Evolutionary conservation across 2,888 invertebrate species (phyloP).

Genomic region (Ichneumoninae sp.): DNA sequence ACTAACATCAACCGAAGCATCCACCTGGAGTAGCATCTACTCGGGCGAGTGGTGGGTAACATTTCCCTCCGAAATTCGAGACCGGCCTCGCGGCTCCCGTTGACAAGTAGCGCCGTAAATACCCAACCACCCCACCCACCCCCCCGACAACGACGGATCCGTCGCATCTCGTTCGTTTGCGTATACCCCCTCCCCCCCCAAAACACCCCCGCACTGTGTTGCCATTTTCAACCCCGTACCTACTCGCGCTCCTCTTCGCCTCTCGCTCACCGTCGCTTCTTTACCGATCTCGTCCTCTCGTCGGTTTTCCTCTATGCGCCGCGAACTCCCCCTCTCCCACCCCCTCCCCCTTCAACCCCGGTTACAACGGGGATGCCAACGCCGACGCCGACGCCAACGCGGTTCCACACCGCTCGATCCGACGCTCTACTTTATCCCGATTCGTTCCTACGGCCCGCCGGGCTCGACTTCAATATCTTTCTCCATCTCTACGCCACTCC

Average conservation of each 20-base stretch:
- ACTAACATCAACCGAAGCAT: conserved; percentile 28
- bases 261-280: conserved; percentile 39
- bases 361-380: conserved; percentile 29
- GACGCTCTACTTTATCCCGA: conserved; percentile 68
- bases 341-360: background rate
- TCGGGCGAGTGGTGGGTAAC: conserved; percentile 36
- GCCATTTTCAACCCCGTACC: conserved; percentile 15
- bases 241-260: conserved; percentile 23
- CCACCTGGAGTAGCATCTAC: conserved; percentile 32
- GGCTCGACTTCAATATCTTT: conserved; percentile 58
- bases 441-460: conserved; percentile 66
- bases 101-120: conserved; percentile 79
- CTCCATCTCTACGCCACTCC: conserved; percentile 20
- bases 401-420: conserved; percentile 61
- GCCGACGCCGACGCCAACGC: conserved; percentile 55
- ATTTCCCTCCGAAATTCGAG: conserved; percentile 60
- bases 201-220: conserved; percentile 36
- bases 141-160: conserved; percentile 74
- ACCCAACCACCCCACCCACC: conserved; percentile 55
- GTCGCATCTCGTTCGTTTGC: conserved; percentile 69
- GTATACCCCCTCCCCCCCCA: conserved; percentile 32
- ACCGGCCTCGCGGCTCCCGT: conserved; percentile 65
- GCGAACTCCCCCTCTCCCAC: background rate
- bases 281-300: conserved; percentile 23
- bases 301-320: conserved; percentile 44